Evolutionary conservation across 1,140 invertebrate genomes (phyloP).

Genomic region (Hylaeus volcanicus): DNA sequence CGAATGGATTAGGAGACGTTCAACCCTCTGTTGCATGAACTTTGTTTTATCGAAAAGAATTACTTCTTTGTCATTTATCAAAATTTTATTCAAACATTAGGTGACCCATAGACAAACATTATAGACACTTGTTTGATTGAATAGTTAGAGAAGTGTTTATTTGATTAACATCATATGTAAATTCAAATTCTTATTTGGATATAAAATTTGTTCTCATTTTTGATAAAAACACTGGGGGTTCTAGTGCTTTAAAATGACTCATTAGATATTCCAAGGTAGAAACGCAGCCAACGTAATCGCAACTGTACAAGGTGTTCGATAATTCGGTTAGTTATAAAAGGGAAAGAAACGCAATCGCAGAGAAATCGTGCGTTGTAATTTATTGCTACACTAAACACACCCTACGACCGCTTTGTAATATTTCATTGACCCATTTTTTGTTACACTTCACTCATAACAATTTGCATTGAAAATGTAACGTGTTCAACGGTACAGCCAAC

Average conservation of each 20-base stretch:
- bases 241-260: not conserved
- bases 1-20: too few relatives aligned
- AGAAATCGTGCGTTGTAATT: not conserved
- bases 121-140: too few relatives aligned
- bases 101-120: too few relatives aligned
- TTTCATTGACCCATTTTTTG: constrained; percentile 17
- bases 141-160: too few relatives aligned
- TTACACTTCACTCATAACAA: not conserved
- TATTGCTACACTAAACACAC: not conserved
- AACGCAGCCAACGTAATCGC: not conserved
- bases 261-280: not conserved
- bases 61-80: too few relatives aligned
- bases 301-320: not conserved
- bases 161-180: too few relatives aligned
- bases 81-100: too few relatives aligned
- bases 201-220: too few relatives aligned
- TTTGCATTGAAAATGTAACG: not conserved
- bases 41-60: not conserved
- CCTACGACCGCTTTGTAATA: not conserved
- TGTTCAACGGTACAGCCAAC: not conserved
- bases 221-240: too few relatives aligned
- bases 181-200: too few relatives aligned
- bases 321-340: not conserved
- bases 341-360: not conserved
- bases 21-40: too few relatives aligned